A percentile compares a stretch with the other conserved stretches of the same genome.
Evolutionary conservation across 2,113 vertebrate genomes (phyloP).

Genomic region (Etia nguti): DNA sequence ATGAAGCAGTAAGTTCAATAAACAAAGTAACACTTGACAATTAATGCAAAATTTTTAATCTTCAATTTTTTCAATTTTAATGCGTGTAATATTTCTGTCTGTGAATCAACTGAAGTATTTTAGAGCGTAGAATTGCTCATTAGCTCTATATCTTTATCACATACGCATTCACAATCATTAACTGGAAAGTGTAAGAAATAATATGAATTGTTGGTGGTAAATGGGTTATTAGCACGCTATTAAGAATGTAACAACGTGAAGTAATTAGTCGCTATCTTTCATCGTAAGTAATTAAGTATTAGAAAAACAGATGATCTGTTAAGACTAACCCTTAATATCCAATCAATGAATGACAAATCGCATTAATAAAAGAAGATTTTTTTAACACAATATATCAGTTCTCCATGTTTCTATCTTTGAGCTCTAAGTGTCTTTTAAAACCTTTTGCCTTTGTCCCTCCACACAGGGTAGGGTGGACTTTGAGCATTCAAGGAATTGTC

Average conservation of each 20-base stretch:
- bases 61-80: background rate
- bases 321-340: background rate
- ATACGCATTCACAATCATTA: background rate
- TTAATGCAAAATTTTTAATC: background rate
- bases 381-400: background rate
- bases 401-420: background rate
- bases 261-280: background rate
- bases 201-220: background rate
- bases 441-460: slow-evolving; percentile 70
- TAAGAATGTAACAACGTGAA: background rate
- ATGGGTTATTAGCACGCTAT: background rate
- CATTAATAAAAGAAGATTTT: background rate
- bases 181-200: background rate
- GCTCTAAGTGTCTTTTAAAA: slow-evolving; percentile 23
- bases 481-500: slow-evolving; percentile 48
- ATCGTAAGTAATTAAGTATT: background rate
- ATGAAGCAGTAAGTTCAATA: background rate
- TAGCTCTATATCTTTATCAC: background rate
- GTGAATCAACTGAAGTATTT: background rate
- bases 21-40: background rate
- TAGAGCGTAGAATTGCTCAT: background rate
- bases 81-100: background rate
- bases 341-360: background rate
- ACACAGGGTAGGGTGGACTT: slow-evolving; percentile 66
- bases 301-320: background rate